phyloP scores from a whole-genome alignment of 1,140 invertebrate genomes.

The Lordiphosa clarofinis region DNA sequence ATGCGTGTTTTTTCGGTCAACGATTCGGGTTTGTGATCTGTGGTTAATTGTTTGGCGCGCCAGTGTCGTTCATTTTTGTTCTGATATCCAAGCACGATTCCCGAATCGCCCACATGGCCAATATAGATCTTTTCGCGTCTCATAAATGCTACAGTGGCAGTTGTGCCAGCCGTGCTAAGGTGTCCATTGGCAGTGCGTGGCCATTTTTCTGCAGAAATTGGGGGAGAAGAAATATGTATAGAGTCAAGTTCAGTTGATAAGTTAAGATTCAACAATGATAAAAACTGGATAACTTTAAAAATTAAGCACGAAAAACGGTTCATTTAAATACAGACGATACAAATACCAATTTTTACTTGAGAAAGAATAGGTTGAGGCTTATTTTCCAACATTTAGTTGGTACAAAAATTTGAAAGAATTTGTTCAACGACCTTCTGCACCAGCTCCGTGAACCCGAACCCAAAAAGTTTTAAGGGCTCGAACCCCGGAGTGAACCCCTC shows the following conservation, averaged over 20 bases:
- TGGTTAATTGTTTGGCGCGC: conserved; percentile 89
- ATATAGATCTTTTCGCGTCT: conserved; percentile 96
- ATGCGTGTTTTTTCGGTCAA: conserved; percentile 92
- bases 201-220: conserved; percentile 89
- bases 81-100: conserved; percentile 93
- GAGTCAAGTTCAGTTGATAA: neutral
- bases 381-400: too few relatives aligned
- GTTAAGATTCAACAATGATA: neutral
- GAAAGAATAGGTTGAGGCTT: too few relatives aligned
- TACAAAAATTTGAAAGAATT: too few relatives aligned
- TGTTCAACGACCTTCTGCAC: too few relatives aligned
- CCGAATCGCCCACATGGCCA: conserved; percentile 98
- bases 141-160: conserved; percentile 97
- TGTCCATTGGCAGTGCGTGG: conserved; percentile 94
- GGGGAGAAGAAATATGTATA: neutral
- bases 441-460: too few relatives aligned
- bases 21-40: conserved; percentile 97
- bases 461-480: too few relatives aligned
- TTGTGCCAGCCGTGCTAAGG: conserved; percentile 97
- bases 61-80: conserved; percentile 85
- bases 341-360: too few relatives aligned
- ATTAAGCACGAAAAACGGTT: too few relatives aligned
- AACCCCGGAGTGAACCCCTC: too few relatives aligned
- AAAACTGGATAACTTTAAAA: neutral
- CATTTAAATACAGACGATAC: too few relatives aligned